A percentile compares a stretch with the other conserved stretches of the same genome.
Evolutionary conservation across 1,140 invertebrate species (phyloP).

Genomic region (Eumaeus atala): DNA sequence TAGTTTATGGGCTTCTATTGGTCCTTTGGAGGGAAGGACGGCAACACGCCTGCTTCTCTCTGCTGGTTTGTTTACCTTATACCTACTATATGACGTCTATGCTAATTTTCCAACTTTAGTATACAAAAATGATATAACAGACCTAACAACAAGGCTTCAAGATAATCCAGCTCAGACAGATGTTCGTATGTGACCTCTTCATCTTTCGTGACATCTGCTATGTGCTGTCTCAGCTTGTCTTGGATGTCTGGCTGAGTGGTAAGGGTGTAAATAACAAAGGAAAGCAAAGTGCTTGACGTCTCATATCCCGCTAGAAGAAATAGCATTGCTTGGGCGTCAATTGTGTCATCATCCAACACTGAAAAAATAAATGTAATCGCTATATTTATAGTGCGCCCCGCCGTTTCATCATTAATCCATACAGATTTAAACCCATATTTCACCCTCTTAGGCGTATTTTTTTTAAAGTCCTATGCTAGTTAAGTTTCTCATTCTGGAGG

Average conservation of each 20-base stretch:
- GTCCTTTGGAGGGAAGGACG: too few relatives aligned
- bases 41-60: too few relatives aligned
- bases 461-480: too few relatives aligned
- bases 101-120: background rate
- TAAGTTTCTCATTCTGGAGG: too few relatives aligned
- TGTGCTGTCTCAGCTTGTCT: constrained; percentile 75
- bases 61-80: too few relatives aligned
- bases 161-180: constrained; percentile 70
- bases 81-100: too few relatives aligned
- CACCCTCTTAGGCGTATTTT: too few relatives aligned
- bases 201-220: constrained; percentile 66
- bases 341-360: constrained; percentile 61
- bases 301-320: background rate
- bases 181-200: constrained; percentile 75
- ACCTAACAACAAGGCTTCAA: constrained; percentile 74
- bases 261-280: constrained; percentile 76
- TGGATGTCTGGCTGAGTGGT: constrained; percentile 78
- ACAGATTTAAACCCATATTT: too few relatives aligned
- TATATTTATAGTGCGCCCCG: too few relatives aligned
- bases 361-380: constrained; percentile 24
- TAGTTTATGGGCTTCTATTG: too few relatives aligned
- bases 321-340: constrained; percentile 58
- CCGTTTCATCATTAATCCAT: too few relatives aligned
- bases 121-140: constrained; percentile 18
- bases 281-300: too few relatives aligned